Percentiles rank a stretch among this genome's conserved stretches.
phyloP scores from a whole-genome alignment of 1,140 invertebrate genomes.

The Leptonema lineaticorne region DNA sequence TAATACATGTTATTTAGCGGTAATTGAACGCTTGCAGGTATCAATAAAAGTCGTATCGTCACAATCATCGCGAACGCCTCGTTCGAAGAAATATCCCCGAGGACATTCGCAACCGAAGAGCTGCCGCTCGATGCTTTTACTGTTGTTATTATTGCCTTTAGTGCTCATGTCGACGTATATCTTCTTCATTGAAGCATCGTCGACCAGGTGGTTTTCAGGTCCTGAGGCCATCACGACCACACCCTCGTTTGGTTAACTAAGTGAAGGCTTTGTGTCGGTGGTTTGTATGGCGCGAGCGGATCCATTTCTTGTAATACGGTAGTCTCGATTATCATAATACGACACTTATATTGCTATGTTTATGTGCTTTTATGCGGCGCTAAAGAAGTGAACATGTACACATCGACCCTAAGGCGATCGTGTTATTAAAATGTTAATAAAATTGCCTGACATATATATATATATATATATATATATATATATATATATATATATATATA shows the following conservation, averaged over 20 bases:
- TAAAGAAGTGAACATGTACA: too few relatives aligned
- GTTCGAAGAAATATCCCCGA: not conserved
- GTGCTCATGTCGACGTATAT: not conserved
- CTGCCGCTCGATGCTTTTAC: too few relatives aligned
- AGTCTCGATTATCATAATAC: slow-evolving; percentile 9
- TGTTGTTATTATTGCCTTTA: too few relatives aligned
- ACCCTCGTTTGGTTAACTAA: not conserved
- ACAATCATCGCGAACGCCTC: not conserved
- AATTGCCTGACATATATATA: too few relatives aligned
- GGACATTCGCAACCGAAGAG: not conserved
- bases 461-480: not conserved
- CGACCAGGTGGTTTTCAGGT: slow-evolving; percentile 11
- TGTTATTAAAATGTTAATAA: too few relatives aligned
- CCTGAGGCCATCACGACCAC: slow-evolving; percentile 16
- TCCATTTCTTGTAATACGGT: slow-evolving; percentile 5
- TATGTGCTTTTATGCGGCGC: slow-evolving; percentile 2
- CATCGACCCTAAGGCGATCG: not conserved
- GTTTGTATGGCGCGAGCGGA: too few relatives aligned
- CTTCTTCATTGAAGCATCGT: not conserved
- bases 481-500: not conserved
- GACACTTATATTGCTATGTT: not conserved
- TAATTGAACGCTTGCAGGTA: not conserved
- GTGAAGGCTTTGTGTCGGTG: too few relatives aligned
- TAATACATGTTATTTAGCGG: not conserved
- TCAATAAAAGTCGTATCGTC: not conserved